A percentile compares a stretch with the other conserved stretches of the same genome.
Evolutionary conservation across 2,113 vertebrate species (phyloP).

Genomic region (Amazona guildingii): DNA sequence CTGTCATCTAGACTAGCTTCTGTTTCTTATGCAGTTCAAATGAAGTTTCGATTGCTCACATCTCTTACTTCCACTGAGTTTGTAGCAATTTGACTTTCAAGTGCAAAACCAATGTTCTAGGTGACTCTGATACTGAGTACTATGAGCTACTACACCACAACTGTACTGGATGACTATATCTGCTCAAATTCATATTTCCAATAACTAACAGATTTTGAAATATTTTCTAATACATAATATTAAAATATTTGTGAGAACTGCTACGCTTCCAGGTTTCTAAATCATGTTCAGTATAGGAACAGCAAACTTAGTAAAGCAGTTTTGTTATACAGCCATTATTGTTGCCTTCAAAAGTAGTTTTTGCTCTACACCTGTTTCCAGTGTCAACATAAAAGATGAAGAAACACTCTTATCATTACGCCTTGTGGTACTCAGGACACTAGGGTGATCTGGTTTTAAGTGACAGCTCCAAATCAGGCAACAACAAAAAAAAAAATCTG

Average conservation of each 20-base stretch:
- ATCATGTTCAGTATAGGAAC: background rate
- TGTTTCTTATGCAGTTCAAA: background rate
- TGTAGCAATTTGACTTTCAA: background rate
- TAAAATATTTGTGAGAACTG: background rate
- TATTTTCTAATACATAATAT: background rate
- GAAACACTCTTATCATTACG: background rate
- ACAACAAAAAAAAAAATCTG: background rate
- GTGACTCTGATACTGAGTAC: background rate
- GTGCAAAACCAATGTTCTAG: background rate
- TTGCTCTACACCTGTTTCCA: background rate
- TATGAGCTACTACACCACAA: background rate
- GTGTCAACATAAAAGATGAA: background rate
- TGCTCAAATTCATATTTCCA: background rate
- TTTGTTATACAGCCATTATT: background rate
- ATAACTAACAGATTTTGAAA: background rate
- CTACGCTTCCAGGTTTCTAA: background rate
- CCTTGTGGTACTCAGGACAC: background rate
- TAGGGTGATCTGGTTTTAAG: background rate
- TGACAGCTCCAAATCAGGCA: background rate
- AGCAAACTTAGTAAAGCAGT: background rate
- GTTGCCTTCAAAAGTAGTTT: background rate
- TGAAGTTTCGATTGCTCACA: background rate
- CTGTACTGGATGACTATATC: background rate
- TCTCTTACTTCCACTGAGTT: background rate
- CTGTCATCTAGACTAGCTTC: background rate